Base-by-base conservation (phyloP, 2,888 invertebrate genomes). In the Cotesia congregata region DNA sequence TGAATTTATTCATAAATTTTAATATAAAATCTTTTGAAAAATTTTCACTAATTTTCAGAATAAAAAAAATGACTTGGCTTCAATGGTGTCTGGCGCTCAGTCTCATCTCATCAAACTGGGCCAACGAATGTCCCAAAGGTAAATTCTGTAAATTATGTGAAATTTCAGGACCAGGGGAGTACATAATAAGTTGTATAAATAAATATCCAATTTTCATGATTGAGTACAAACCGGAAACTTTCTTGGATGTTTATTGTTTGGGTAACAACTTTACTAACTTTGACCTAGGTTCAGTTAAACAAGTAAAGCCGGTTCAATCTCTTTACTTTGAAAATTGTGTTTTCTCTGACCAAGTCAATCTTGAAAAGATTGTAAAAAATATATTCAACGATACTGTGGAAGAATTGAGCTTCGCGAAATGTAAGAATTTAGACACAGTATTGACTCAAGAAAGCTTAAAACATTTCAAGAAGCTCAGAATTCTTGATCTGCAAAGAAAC, bases 401-500 rank as follows among this genome's bases (percentile, higher is more conserved):
- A 6, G 77, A n/a, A 12, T 17, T 88, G 0, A 61, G 67, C 5
- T 83, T 87, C 17, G 74, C 75, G 5, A 84, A 83, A 0, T 81
- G 72, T 61, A 78, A 76, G 9, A 80, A 83, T 72, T 60, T 80
- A 20, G 81, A 79, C 6, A 67, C 80, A 12, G 80, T 67, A 17
- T 90, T 94, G 62, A 90, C 91, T 40, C 91, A 91, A 65, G 90
- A 91, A 77, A 93, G 93, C 84, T 91, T 94, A 76, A 88, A 90
- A 2, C 92, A 92, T 39, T 89, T 94, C 70, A 89, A 91, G 77
- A 86, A 90, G 69, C 80, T 92, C 7, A 91, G 91, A 1, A 91
- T 91, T 72, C 86, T 95, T 72, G 89, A 92, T 15, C 88, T 95
- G 2, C 91, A 92, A 9, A 91, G 92, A 62, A 94, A 94, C 83